These are phyloP conservation scores for Sesamia nonagrioides DNA, from an alignment of 1,140 invertebrate genomes.

Conservation along the genomic window DNA sequence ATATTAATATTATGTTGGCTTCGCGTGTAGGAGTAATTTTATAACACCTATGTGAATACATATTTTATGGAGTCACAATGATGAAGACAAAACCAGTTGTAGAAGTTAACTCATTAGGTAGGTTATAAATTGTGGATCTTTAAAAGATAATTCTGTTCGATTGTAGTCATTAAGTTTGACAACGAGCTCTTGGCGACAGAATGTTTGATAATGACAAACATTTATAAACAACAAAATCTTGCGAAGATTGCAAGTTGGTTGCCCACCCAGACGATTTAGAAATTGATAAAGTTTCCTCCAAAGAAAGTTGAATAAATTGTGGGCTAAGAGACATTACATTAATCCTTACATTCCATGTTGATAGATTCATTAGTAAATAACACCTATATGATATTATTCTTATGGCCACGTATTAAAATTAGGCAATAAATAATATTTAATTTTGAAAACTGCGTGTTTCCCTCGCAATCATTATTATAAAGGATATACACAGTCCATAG, in stretches of 20 bases:
- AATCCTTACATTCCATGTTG: background rate
- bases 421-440: background rate
- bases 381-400: background rate
- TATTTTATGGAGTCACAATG: constrained; percentile 19
- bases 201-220: constrained; percentile 9
- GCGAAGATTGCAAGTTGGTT: constrained; percentile 38
- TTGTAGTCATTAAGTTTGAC: background rate
- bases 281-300: background rate
- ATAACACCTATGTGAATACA: constrained; percentile 22
- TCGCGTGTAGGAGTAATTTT: constrained; percentile 47
- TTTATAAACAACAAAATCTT: constrained; percentile 24
- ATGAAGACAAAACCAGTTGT: constrained; percentile 32
- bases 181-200: background rate
- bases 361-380: background rate
- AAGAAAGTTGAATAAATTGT: background rate
- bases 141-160: constrained; percentile 24
- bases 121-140: constrained; percentile 17
- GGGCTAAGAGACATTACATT: background rate
- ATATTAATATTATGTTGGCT: constrained; percentile 21
- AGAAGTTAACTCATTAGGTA: constrained; percentile 1
- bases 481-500: background rate
- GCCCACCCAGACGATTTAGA: constrained; percentile 50
- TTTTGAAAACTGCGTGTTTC: background rate
- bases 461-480: no score
- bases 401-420: background rate